Evolutionary conservation across 2,888 invertebrate genomes (phyloP), one percentile per base, ranked within the genome.

Genomic region (Ophioninae sp.): DNA sequence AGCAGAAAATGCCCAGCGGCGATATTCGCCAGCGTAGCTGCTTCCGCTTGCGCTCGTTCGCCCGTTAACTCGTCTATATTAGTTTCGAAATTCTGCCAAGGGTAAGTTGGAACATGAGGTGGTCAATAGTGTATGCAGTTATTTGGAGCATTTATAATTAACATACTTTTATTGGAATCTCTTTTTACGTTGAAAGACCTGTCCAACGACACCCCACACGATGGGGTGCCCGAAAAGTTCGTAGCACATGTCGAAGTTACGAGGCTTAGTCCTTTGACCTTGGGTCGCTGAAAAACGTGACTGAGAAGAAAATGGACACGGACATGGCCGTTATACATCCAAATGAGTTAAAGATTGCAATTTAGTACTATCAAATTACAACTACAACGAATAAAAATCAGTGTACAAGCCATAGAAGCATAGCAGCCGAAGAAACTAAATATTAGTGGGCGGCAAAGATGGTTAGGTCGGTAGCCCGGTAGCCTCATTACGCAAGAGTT

Each of bases 401-500:
- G 5, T 17, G 39, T 39, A 7, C 13, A 6, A 23, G 62, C 17
- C 39, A 44, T 68, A 13, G 13, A 21, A 68, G 5, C 6, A 23
- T 17, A 65, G 39, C n/a, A 6, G 64, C 39, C 37, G 7, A 21
- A 30, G 17, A 69, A 2, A 21, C 30, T 44, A 8, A 56, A 8
- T 23, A 20, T 56, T 30, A n/a, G 30, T 20, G 23, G 7, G 30
- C 57, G 23, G 7, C 8, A 70, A 30, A 6, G 37, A 70, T 17
- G n/a, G n/a, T 37, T n/a, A 70, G 50, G 50, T 44, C 50, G 2
- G 17, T 50, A 50, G 21, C 44, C 7, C 6, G 7, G 50, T 7
- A 44, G 23, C 8, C 8, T 62, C 23, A 30, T 65, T 56, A 57
- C 7, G 57, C 44, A 72, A 79, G 39, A 64, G 41, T 75, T 44